Base-by-base conservation (phyloP, 2,113 vertebrate species). In the Apus apus region DNA sequence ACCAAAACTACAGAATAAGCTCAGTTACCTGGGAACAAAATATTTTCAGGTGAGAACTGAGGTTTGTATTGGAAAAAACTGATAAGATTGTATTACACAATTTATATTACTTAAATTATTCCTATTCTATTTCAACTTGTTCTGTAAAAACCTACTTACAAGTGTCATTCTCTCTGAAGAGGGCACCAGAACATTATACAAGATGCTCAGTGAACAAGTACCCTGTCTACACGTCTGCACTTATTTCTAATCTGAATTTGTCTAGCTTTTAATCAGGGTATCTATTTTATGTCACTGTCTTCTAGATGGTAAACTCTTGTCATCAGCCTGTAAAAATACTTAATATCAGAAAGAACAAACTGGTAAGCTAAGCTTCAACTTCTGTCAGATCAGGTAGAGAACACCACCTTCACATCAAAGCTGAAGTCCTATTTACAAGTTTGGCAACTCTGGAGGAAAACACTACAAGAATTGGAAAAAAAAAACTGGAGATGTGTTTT, bases 101-200 rank as follows among this genome's bases (percentile, higher is more conserved):
- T 9, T 25, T 4, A 0, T 3, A 50, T 40, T 5, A 58, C 17
- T 56, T 2, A 0, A 50, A 12, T 34, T 40, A 66, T 54, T 93
- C 23, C 36, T 18, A 15, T 32, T 43, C 50, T 21, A 16, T 78
- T 76, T 48, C 16, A 87, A 46, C 45, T 14, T 1, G 0, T 75
- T 66, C 50, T 45, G 25, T 57, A 64, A 36, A 48, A 76, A 3
- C 20, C 11, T 5, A 46, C 26, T 66, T 46, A 5, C 8, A n/a
- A 66, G 30, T 57, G 36, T 30, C 19, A 40, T 34, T 56, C n/a
- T 26, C 64, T 92, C 91, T 92, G 83, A 94, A 92, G 89, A 84
- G 72, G 72, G 84, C 93, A 96, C 72, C 89, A 96, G 72, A 90
- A 92, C 60, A 66, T 89, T 38, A 46, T 80, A 0, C 15, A 62